phyloP scores from a whole-genome alignment of 2,888 invertebrate genomes.

The Lycia hirtaria region DNA sequence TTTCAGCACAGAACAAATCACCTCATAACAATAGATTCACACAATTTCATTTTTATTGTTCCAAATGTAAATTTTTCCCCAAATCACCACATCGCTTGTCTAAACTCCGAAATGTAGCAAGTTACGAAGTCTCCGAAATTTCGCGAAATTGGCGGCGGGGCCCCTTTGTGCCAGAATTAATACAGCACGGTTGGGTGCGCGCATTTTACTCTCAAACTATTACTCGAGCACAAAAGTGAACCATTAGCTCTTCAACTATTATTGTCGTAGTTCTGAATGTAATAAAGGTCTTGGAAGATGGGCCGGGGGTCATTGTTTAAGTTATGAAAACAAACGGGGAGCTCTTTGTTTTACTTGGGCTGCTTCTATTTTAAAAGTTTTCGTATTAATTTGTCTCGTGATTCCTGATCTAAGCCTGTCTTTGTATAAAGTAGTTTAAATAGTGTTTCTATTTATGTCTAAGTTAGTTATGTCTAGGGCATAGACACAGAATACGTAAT shows the following conservation, averaged over 20 bases:
- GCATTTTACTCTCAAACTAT: slow-evolving; percentile 37
- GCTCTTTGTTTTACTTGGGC: not conserved
- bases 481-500: too few relatives aligned
- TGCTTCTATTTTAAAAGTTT: not conserved
- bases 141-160: slow-evolving; percentile 39
- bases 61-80: slow-evolving; percentile 12
- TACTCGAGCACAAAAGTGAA: slow-evolving; percentile 39
- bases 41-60: not conserved
- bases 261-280: slow-evolving; percentile 41
- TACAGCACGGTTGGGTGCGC: slow-evolving; percentile 38
- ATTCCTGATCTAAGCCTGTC: too few relatives aligned
- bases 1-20: too few relatives aligned
- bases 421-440: too few relatives aligned
- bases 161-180: slow-evolving; percentile 44
- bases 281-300: slow-evolving; percentile 36
- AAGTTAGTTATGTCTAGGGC: too few relatives aligned
- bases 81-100: slow-evolving; percentile 10
- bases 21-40: not conserved
- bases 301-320: slow-evolving; percentile 23
- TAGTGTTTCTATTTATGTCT: too few relatives aligned
- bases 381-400: not conserved
- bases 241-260: slow-evolving; percentile 39
- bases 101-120: slow-evolving; percentile 33
- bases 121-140: slow-evolving; percentile 41
- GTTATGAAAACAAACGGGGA: slow-evolving; percentile 14